Evolutionary conservation across 2,113 vertebrate species (phyloP).

Genomic region (Symphodus melops): DNA sequence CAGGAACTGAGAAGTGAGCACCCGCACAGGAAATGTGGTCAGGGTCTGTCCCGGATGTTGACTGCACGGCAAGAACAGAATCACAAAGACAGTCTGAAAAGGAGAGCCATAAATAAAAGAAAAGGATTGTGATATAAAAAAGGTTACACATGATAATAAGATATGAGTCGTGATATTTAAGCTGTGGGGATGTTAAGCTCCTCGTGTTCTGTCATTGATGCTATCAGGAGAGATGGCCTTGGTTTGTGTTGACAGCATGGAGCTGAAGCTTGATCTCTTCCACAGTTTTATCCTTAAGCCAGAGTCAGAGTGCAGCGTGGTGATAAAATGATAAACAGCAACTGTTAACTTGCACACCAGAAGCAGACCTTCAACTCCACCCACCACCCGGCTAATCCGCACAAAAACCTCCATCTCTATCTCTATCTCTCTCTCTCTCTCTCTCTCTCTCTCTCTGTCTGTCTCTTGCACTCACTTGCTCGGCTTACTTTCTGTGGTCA

Average conservation of each 20-base stretch:
- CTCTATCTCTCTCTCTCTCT: no score
- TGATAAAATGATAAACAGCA: constrained; percentile 56
- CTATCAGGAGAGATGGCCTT: constrained; percentile 6
- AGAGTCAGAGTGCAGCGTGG: not conserved
- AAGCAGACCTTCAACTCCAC: constrained; percentile 42
- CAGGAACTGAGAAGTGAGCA: constrained; percentile 79
- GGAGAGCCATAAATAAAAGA: not conserved
- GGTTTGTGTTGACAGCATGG: constrained; percentile 34
- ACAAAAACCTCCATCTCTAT: constrained; percentile 15
- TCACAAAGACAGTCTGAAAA: constrained; percentile 32
- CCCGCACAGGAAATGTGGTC: constrained; percentile 79
- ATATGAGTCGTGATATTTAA: not conserved
- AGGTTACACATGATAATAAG: not conserved
- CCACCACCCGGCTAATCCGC: constrained; percentile 28
- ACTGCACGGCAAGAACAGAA: constrained; percentile 61
- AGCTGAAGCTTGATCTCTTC: not conserved
- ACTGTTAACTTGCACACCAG: constrained; percentile 46
- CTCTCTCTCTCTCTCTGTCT: constrained; percentile 20
- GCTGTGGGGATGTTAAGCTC: not conserved
- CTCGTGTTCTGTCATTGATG: not conserved
- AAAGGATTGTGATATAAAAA: not conserved
- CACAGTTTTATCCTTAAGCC: constrained; percentile 11
- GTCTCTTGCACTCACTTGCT: constrained; percentile 45
- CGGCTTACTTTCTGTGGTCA: constrained; percentile 70
- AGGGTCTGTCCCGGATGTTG: constrained; percentile 74